Base-by-base conservation (phyloP, 2,888 invertebrate genomes). In the Yponomeuta plumbellus region DNA sequence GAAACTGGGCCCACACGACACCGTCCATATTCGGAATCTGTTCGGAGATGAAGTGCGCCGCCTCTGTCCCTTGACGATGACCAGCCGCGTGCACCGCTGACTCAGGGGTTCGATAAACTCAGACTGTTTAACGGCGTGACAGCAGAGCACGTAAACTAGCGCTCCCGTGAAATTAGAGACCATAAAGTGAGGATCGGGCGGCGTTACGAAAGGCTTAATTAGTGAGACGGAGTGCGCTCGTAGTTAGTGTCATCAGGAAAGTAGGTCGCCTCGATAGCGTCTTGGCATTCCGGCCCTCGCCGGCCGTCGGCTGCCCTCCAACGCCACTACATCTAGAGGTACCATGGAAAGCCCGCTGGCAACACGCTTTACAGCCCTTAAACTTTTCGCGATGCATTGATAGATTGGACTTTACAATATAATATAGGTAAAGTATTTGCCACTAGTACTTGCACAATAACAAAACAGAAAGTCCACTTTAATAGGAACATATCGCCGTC, bases 11-110 rank as follows among this genome's bases (percentile, higher is more conserved):
- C 61, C 26, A 61, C 22, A 61, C 34, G 22, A 34, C 61, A 26
- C 61, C 61, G 34, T 17, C 26, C 61, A 59, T 61, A 61, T 61
- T 61, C n/a, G 61, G 61, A 26, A 8, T 26, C 61, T 17, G 17
- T 61, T 61, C 17, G 44, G 44, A 34, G 23, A 26, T 26, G 34
- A 61, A 26, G 23, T 26, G 26, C 20, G 58, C 58, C 22, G 21
- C 58, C 11, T 20, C 20, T 10, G 3, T 58, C 22, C 1, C 58
- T 58, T 20, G 20, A 22, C 22, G 11, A 8, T 11, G 20, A 20
- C 22, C 58, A 21, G 21, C 58, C 20, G 22, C n/a, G 58, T 52
- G 44, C 44, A 52, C 44, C 17, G 13, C 44, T 52, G 44, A 52
- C 44, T 52, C 44, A 52, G 17, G 17, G 17, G 44, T 52, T 52